Evolutionary conservation across 2,113 vertebrate species (phyloP).

Genomic region (Neoarius graeffei): DNA sequence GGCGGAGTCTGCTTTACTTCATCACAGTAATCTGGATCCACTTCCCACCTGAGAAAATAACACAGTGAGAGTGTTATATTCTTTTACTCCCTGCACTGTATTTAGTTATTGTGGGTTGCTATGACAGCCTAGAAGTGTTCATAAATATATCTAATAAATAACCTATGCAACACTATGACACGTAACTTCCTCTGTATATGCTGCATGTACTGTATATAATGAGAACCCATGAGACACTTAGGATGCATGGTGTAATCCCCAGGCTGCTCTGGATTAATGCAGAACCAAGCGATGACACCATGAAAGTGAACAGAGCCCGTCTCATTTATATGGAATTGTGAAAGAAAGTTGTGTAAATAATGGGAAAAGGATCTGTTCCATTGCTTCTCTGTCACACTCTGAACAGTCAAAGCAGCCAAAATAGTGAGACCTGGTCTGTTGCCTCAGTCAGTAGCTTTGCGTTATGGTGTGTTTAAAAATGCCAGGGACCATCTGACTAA

Average conservation of each 20-base stretch:
- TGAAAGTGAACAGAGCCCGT: not conserved
- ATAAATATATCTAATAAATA: not conserved
- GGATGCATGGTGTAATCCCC: not conserved
- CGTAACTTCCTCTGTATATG: not conserved
- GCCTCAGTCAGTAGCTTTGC: slow-evolving; percentile 5
- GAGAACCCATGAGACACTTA: not conserved
- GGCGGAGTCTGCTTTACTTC: slow-evolving; percentile 96
- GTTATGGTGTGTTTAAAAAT: slow-evolving; percentile 4
- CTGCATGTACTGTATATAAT: not conserved
- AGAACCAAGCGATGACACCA: not conserved
- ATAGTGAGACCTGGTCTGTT: not conserved
- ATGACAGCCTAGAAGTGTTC: not conserved
- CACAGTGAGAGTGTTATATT: not conserved
- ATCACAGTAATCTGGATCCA: slow-evolving; percentile 95
- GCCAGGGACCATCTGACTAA: not conserved
- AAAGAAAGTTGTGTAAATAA: slow-evolving; percentile 5
- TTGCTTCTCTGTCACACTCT: not conserved
- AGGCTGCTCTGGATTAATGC: slow-evolving; percentile 16
- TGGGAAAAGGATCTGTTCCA: not conserved
- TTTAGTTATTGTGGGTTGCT: not conserved
- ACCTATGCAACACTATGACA: not conserved
- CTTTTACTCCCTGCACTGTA: not conserved
- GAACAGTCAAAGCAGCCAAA: not conserved
- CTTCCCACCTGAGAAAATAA: slow-evolving; percentile 84
- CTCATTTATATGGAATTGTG: not conserved